A percentile compares a stretch with the other conserved stretches of the same genome.
Evolutionary conservation across 2,113 vertebrate species (phyloP).

Genomic region (Cisticola juncidis): DNA sequence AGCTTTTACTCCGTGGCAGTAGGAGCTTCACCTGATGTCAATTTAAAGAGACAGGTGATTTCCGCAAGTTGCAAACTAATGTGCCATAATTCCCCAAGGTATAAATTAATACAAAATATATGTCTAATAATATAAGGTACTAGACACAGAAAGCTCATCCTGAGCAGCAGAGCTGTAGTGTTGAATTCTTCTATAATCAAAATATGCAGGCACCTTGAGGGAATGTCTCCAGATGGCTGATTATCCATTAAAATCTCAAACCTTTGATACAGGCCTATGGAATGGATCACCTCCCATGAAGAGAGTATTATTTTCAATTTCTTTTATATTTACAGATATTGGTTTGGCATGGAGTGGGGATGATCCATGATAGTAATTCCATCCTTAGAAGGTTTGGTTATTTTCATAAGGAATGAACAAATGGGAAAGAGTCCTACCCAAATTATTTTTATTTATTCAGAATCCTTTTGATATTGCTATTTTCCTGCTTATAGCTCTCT

Average conservation of each 20-base stretch:
- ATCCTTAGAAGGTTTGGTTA: not conserved
- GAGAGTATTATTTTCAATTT: not conserved
- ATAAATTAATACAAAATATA: constrained; percentile 70
- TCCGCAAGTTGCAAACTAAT: constrained; percentile 50
- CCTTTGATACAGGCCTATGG: constrained; percentile 1
- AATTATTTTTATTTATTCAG: not conserved
- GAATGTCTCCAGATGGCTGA: constrained; percentile 48
- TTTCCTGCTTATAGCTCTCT: not conserved
- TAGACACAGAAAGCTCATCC: constrained; percentile 9
- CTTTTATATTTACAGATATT: not conserved
- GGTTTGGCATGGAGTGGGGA: not conserved
- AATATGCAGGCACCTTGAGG: constrained; percentile 43
- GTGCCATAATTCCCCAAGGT: constrained; percentile 55
- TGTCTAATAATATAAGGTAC: constrained; percentile 52
- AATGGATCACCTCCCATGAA: not conserved
- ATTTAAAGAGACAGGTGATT: constrained; percentile 62
- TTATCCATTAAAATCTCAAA: constrained; percentile 44
- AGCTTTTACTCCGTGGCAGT: not conserved
- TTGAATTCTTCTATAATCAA: constrained; percentile 35
- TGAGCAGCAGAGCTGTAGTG: constrained; percentile 1
- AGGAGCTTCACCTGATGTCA: constrained; percentile 35
- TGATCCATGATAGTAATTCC: not conserved
- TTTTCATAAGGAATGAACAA: not conserved
- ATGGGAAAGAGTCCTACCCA: not conserved
- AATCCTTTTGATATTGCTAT: not conserved